These are phyloP conservation scores for Vanessa cardui DNA, from an alignment of 2,888 invertebrate species.

Conservation along the genomic window DNA sequence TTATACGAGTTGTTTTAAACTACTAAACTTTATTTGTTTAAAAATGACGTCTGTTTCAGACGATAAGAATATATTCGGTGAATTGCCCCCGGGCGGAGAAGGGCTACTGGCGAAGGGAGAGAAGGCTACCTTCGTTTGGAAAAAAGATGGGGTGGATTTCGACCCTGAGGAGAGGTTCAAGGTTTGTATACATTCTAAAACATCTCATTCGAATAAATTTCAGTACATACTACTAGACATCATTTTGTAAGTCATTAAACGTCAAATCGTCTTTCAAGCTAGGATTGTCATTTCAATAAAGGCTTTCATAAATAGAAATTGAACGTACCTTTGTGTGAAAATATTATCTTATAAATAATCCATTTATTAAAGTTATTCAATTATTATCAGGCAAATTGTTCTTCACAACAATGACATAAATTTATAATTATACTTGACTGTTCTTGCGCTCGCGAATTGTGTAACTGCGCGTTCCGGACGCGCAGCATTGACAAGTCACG, in stretches of 20 bases:
- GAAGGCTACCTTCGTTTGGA: conserved; percentile 91
- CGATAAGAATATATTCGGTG: conserved; percentile 91
- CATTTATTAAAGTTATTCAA: neutral
- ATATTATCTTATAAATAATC: neutral
- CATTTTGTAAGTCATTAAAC: too few species aligned
- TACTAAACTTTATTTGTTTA: conserved; percentile 26
- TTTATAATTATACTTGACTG: conserved; percentile 15
- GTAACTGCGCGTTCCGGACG: conserved; percentile 28
- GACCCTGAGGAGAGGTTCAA: conserved; percentile 96
- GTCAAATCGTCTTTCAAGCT: neutral
- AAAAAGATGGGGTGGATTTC: conserved; percentile 92
- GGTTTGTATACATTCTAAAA: conserved; percentile 46
- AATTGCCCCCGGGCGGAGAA: conserved; percentile 86
- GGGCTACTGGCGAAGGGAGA: conserved; percentile 87
- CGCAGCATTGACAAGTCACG: conserved; percentile 18
- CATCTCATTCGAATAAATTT: neutral
- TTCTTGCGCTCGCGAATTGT: conserved; percentile 22
- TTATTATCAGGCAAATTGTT: neutral
- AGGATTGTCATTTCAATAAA: neutral
- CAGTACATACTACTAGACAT: neutral
- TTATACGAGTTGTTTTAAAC: conserved; percentile 19
- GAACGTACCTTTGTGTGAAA: conserved; percentile 14
- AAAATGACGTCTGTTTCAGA: conserved; percentile 71
- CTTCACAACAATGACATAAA: conserved; percentile 2
- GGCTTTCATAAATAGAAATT: neutral